Evolutionary conservation across 2,797 vertebrate species (phyloP), one percentile per base, ranked within the genome.

Genomic region (Erpetoichthys calabaricus): DNA sequence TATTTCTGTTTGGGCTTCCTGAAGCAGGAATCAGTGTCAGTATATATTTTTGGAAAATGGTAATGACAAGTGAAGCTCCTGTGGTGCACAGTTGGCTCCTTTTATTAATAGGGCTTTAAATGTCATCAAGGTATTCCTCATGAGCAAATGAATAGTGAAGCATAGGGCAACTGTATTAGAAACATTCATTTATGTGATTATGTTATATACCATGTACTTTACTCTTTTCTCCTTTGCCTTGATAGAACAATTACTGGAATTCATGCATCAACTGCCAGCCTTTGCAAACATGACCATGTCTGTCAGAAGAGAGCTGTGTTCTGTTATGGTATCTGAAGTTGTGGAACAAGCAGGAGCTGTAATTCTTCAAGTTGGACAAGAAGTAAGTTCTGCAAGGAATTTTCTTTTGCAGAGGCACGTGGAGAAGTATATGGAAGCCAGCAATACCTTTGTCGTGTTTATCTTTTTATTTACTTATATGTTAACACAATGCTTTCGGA

Each of bases 241-340:
- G 60, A 65, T 70, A 91, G 89, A 91, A 50, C 87, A 89, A 59
- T 76, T 91, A 55, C 2, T 91, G 73, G 89, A 90, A 69, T 89
- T 91, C 47, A 89, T 89, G 88, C 88, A 90, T 65, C 89, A 91
- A 1, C 84, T 91, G 7, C 89, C 89, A 51, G 89, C 89, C 46
- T 91, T 91, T 70, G 84, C 86, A 4, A 91, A 91, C 70, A 91
- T 91, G 89, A 90, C 89, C 7, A 89, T 91, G 89, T 89, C 86
- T 53, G 89, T 91, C 62, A 79, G 89, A 60, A 82, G 88, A 63
- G 88, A 91, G 1, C 78, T 91, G 44, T 91, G 89, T 62, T 86
- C 82, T 1, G 89, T 91, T 66, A 91, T 91, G 89, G 81, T 88
- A 63, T 90, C 90, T 66, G 86, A 88, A 73, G 86, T 91, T 1